Base-by-base conservation (phyloP, 1,140 invertebrate species). In the Tenebrio molitor region DNA sequence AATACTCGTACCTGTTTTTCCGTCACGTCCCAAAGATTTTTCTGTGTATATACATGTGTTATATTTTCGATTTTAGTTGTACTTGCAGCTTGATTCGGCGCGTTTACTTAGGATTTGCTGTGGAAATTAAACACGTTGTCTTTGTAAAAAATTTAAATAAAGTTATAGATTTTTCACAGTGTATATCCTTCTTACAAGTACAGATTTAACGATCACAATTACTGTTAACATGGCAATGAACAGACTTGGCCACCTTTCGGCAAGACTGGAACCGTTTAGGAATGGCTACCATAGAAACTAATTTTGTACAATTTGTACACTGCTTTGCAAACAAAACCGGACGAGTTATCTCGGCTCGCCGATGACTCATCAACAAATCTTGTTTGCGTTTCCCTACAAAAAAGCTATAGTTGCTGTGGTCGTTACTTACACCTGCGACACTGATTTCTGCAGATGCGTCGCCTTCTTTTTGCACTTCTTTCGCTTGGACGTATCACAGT, bases 101-200 rank as follows among this genome's bases (percentile, higher is more conserved):
- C 12, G 14, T 1, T 29, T 29, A 15, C n/a, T 58, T 29, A 58
- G 15, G 21, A 33, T 10, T 33, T 10, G 29, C 25, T 29, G 25
- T 29, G 25, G 8, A 29, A 29, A 29, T 29, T 29, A 58, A 14
- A 58, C 8, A 58, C n/a, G 6, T 29, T 25, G 1, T 53, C n/a
- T 25, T 29, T 29, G 23, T 29, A 58, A 58, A 58, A 58, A 58
- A 58, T 58, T 58, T 58, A 29, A 58, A 58, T 58, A 58, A 58
- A 58, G 17, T 58, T 10, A 53, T 44, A 21, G 10, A 58, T 25
- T 58, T 58, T 29, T 58, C 21, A 58, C 50, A 58, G 23, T 58
- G 21, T 29, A 58, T 25, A 14, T 58, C 23, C 25, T n/a, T n/a
- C n/a, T 46, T 58, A 58, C 23, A 58, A 29, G 36, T 39, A 39